Evolutionary conservation across 2,888 invertebrate genomes (phyloP).

Genomic region (Coelogynopora nodosa): DNA sequence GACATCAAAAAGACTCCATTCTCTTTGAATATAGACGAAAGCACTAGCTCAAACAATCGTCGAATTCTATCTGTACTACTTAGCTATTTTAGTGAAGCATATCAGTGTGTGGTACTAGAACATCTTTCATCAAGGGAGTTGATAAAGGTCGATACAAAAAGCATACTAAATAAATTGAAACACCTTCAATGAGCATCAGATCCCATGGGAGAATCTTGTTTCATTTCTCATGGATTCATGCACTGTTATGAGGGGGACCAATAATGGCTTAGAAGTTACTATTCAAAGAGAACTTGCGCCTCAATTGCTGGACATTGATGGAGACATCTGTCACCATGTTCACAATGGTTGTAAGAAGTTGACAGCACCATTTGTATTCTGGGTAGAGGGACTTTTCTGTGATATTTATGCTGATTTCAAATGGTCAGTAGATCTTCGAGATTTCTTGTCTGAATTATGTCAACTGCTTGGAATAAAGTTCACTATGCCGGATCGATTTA

Average conservation of each 20-base stretch:
- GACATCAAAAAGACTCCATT: background rate
- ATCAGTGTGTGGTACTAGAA: conserved; percentile 14
- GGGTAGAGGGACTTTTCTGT: conserved; percentile 48
- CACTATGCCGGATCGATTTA: no score
- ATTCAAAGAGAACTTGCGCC: conserved; percentile 47
- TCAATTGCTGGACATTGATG: conserved; percentile 51
- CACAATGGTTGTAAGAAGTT: conserved; percentile 51
- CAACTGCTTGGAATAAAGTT: no score
- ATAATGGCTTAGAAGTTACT: conserved; percentile 50
- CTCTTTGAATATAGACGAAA: conserved; percentile 48
- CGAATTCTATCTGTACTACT: conserved; percentile 46
- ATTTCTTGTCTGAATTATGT: no score
- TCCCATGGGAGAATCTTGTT: conserved; percentile 50
- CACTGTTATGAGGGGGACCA: conserved; percentile 50
- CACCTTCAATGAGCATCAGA: conserved; percentile 45
- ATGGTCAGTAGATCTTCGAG: no score
- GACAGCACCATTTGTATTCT: conserved; percentile 48
- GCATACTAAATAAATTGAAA: background rate
- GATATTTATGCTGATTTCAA: conserved; percentile 46
- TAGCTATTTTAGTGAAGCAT: background rate
- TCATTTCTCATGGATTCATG: conserved; percentile 51
- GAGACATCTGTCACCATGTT: conserved; percentile 50
- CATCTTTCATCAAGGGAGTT: conserved; percentile 40
- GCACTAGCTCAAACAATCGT: conserved; percentile 47
- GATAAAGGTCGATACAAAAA: conserved; percentile 45